Base-by-base conservation (phyloP, 2,888 invertebrate genomes). In the Agrotis puta region DNA sequence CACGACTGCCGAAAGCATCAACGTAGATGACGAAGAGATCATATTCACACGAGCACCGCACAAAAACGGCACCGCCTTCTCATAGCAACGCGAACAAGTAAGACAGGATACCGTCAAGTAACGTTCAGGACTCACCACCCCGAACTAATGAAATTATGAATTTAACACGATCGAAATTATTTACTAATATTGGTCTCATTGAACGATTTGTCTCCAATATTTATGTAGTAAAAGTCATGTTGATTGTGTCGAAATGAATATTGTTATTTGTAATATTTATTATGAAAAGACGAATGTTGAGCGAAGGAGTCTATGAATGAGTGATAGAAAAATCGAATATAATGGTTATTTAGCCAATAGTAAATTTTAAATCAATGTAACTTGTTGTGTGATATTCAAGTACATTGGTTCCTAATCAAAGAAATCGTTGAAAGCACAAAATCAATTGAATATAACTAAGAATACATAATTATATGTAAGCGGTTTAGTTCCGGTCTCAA, bases 11-110 rank as follows among this genome's bases (percentile, higher is more conserved):
- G 94, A 94, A 50, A 88, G 90, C 78, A 86, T 93, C 67, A 94
- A 94, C 84, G 94, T 91, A 0, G 96, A 96, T 67, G 96, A 96
- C n/a, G 96, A 96, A 71, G 96, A 96, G 0, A 90, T 96, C 5
- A 93, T 96, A 79, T 96, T 95, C 87, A 93, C 95, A 0, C 85
- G 95, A 27, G 84, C 91, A 9, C 64, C 91, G 20, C 91, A 91
- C 81, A 93, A 93, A 74, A 95, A 94, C 79, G 94, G 94, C 51
- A 79, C 79, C 1, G 89, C 88, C 2, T 95, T 91, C 88, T 94
- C 95, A 91, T 95, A 96, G 94, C 95, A 89, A 87, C 78, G 79
- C 66, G 64, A 78, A 59, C 57, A 71, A 39, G 16, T 54, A 48
- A 76, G 54, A 67, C 48, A 79, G 67, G 67, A 64, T 67, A 64